Conservation (phyloP, 2,113 vertebrate genomes). For the Mixornis gularis region DNA sequence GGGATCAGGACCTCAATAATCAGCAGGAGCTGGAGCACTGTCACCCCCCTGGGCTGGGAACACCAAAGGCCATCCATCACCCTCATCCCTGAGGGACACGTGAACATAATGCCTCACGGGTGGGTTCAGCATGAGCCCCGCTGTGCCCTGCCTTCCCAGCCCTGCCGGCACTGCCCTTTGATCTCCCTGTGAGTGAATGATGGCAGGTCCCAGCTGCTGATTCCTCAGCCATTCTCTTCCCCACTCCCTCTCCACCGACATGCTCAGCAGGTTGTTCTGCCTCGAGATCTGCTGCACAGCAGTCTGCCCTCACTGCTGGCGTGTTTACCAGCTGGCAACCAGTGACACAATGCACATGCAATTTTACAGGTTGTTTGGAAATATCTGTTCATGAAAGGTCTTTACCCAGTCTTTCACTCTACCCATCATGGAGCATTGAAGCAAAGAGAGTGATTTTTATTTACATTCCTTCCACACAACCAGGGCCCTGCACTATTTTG, state of each 20-base stretch:
- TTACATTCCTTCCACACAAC: background rate
- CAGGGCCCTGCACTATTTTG: background rate
- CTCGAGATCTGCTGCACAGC: background rate
- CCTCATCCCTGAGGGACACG: background rate
- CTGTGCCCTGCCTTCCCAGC: background rate
- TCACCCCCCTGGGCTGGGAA: background rate
- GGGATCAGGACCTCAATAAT: background rate
- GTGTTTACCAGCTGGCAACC: background rate
- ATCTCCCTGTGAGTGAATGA: background rate
- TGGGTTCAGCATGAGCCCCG: background rate
- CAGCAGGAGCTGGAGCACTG: background rate
- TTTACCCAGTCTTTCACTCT: background rate
- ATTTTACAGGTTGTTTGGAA: background rate
- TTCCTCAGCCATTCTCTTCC: background rate
- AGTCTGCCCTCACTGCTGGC: background rate
- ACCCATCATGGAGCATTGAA: background rate
- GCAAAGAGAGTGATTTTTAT: background rate
- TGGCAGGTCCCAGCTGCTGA: background rate
- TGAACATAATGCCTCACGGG: background rate
- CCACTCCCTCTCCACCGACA: background rate
- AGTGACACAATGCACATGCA: background rate
- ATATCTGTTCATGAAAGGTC: background rate
- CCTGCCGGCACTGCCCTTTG: rapidly evolving
- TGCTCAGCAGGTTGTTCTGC: background rate
- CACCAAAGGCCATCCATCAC: background rate